These are phyloP conservation scores for Antechinus stuartii DNA, from an alignment of 2,113 vertebrate species.

Conservation along the genomic window DNA sequence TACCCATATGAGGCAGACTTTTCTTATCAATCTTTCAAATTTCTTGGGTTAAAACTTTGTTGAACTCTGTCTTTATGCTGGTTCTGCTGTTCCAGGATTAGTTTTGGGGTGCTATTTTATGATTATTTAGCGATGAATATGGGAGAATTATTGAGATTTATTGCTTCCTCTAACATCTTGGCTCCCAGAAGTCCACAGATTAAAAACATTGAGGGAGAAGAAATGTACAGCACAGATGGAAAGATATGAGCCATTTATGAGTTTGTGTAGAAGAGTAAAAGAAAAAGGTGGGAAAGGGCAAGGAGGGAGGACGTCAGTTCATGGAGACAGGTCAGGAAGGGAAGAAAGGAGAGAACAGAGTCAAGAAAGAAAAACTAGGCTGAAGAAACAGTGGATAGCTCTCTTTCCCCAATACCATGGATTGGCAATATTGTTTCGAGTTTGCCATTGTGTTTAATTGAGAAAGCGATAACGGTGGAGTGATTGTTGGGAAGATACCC, in stretches of 20 bases:
- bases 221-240: neutral
- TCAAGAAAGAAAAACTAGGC: neutral
- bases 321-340: too few relatives aligned
- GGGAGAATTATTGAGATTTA: too few relatives aligned
- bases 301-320: neutral
- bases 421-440: neutral
- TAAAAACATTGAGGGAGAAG: neutral
- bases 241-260: neutral
- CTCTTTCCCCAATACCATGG: neutral
- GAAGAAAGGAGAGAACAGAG: rapidly evolving
- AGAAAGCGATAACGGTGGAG: neutral
- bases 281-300: too few relatives aligned
- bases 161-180: too few relatives aligned
- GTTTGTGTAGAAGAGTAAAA: neutral
- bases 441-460: neutral
- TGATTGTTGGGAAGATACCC: neutral
- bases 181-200: neutral
- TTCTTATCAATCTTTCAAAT: too few relatives aligned
- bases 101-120: too few relatives aligned
- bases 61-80: too few relatives aligned
- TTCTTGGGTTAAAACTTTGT: too few relatives aligned
- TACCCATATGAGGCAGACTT: too few relatives aligned
- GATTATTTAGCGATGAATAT: too few relatives aligned
- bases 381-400: neutral
- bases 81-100: too few relatives aligned